These are phyloP conservation scores for Catostomus latipinnis DNA, from an alignment of 2,797 vertebrate species.

Conservation along the genomic window DNA sequence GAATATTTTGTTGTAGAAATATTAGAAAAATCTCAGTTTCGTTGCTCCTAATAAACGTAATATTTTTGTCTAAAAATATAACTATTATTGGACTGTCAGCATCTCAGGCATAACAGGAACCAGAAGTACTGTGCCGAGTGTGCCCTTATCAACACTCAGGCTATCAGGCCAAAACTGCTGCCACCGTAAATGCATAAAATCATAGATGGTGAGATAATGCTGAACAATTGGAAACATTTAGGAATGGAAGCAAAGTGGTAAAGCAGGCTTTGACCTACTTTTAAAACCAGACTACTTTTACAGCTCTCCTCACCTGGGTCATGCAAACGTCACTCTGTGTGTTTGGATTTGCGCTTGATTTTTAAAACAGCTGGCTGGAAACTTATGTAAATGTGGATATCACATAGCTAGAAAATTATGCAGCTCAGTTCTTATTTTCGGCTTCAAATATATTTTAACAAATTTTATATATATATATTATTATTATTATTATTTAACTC, in stretches of 20 bases:
- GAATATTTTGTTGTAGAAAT: not conserved
- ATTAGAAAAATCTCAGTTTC: not conserved
- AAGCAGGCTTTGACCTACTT: slow-evolving; percentile 75
- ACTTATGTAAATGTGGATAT: slow-evolving; percentile 30
- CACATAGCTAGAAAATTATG: slow-evolving; percentile 11
- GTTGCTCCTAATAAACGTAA: not conserved
- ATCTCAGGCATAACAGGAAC: slow-evolving; percentile 60
- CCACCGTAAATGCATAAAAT: slow-evolving; percentile 58
- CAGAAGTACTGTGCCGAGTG: slow-evolving; percentile 43
- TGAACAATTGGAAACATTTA: slow-evolving; percentile 68
- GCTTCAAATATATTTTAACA: not conserved
- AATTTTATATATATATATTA: too few relatives aligned
- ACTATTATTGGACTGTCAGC: slow-evolving; percentile 34
- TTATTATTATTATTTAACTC: not conserved
- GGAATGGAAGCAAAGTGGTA: slow-evolving; percentile 67
- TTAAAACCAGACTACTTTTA: slow-evolving; percentile 60
- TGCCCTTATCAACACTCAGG: slow-evolving; percentile 57
- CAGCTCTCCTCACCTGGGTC: slow-evolving; percentile 69
- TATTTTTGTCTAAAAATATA: slow-evolving; percentile 22
- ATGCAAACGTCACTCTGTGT: slow-evolving; percentile 60
- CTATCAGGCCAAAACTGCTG: slow-evolving; percentile 62
- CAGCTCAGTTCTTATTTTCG: not conserved
- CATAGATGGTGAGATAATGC: slow-evolving; percentile 55
- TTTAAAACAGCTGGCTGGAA: slow-evolving; percentile 57
- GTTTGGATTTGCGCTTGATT: slow-evolving; percentile 57